Conservation (phyloP, 2,888 invertebrate species). For the Melanargia galathea region DNA sequence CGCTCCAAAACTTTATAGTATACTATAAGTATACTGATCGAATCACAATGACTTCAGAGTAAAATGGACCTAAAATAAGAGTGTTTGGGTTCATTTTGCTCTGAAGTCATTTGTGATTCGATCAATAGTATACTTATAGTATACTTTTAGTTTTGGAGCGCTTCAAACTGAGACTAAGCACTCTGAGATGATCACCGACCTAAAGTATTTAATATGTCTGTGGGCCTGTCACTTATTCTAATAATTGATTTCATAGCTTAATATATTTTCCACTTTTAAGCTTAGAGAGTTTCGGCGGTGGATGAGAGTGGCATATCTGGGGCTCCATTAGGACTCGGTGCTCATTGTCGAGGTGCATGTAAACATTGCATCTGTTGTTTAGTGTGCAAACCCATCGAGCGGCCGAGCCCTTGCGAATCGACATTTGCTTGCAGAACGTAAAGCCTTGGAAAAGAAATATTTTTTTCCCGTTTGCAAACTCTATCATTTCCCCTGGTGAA, state of each 20-base stretch:
- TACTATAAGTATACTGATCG: too few species aligned
- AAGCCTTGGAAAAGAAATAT: slow-evolving; percentile 38
- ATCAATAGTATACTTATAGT: too few species aligned
- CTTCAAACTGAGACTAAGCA: too few species aligned
- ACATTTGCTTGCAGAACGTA: slow-evolving; percentile 40
- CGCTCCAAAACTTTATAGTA: too few species aligned
- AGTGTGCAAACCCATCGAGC: slow-evolving; percentile 45
- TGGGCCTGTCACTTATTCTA: too few species aligned
- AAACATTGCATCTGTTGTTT: slow-evolving; percentile 41
- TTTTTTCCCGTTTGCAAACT: slow-evolving; percentile 37
- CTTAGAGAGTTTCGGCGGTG: slow-evolving; percentile 32
- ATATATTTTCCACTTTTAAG: slow-evolving; percentile 26
- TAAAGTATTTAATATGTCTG: too few species aligned
- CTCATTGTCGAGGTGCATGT: slow-evolving; percentile 42
- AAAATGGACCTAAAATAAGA: too few species aligned
- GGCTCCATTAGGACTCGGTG: slow-evolving; percentile 34
- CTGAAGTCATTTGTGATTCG: too few species aligned
- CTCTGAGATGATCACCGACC: too few species aligned
- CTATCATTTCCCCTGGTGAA: slow-evolving; percentile 39
- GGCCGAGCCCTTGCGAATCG: slow-evolving; percentile 33
- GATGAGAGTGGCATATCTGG: slow-evolving; percentile 26
- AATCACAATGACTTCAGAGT: too few species aligned
- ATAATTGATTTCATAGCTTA: not conserved
- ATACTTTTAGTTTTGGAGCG: too few species aligned
- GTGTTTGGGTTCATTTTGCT: too few species aligned